A percentile compares a stretch with the other conserved stretches of the same genome.
Conservation (phyloP, 2,888 invertebrate species). For the Chloroclysta siterata region DNA sequence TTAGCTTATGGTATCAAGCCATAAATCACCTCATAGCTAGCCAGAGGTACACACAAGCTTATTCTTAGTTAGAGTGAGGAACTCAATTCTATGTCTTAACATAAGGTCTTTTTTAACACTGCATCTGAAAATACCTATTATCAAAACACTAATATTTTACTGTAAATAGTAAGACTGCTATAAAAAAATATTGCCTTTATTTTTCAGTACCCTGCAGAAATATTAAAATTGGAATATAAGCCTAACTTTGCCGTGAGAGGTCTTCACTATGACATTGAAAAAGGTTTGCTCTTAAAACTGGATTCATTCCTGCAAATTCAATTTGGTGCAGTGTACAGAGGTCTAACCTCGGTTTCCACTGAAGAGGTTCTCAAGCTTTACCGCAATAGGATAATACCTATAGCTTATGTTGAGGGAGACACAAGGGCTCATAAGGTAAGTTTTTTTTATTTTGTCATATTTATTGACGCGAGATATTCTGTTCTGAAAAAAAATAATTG, state of each 20-base stretch:
- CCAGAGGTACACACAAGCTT: no score
- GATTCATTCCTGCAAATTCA: conserved; percentile 99
- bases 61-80: no score
- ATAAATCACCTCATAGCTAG: no score
- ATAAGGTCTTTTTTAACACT: no score
- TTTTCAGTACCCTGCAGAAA: conserved; percentile 94
- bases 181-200: no score
- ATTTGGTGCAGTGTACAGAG: conserved; percentile 96
- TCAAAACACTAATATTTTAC: no score
- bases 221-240: conserved; percentile 92
- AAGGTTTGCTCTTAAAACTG: conserved; percentile 95
- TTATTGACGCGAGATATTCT: no score
- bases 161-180: no score
- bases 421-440: conserved; percentile 89
- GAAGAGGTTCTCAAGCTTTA: conserved; percentile 94
- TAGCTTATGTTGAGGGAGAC: conserved; percentile 94
- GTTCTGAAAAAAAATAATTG: no score
- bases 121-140: no score
- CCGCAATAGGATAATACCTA: conserved; percentile 93
- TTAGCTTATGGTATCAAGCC: no score
- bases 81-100: no score
- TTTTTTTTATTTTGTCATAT: not conserved
- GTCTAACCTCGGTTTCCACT: conserved; percentile 91
- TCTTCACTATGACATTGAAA: conserved; percentile 98
- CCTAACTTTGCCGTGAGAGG: conserved; percentile 98